Conservation (phyloP, 2,113 vertebrate species). For the Beaufortia kweichowensis region DNA sequence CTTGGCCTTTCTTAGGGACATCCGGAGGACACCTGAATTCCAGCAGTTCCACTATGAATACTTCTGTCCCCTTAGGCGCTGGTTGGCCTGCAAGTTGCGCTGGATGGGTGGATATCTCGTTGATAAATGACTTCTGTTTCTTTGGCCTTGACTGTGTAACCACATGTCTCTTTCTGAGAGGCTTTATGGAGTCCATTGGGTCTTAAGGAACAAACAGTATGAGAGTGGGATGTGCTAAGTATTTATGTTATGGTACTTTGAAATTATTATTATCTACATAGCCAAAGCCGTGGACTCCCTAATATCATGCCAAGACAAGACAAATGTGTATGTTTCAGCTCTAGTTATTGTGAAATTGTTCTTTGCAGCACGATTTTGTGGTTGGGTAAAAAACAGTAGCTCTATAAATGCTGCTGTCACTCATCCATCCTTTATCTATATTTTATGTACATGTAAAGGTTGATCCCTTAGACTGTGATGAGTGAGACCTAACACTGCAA, state of each 20-base stretch:
- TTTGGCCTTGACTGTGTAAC: conserved; percentile 5
- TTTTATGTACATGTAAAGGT: background rate
- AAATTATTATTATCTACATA: conserved; percentile 21
- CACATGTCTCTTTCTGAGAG: conserved; percentile 7
- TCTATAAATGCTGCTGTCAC: conserved; percentile 23
- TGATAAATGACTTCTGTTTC: conserved; percentile 76
- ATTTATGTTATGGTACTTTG: conserved; percentile 32
- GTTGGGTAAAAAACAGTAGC: conserved; percentile 11
- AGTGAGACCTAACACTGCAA: background rate
- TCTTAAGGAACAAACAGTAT: background rate
- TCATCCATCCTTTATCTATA: background rate
- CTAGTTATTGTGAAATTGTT: conserved; percentile 34
- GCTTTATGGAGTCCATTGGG: background rate
- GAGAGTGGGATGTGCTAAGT: background rate
- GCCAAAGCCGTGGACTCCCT: conserved; percentile 47
- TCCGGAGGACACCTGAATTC: conserved; percentile 95
- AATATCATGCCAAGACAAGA: conserved; percentile 34
- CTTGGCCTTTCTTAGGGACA: conserved; percentile 94
- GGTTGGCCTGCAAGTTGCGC: conserved; percentile 95
- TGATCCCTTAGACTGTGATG: conserved; percentile 23
- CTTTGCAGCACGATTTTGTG: conserved; percentile 15
- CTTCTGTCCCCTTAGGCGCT: conserved; percentile 97
- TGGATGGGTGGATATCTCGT: conserved; percentile 87
- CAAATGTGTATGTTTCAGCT: conserved; percentile 29
- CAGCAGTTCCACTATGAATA: conserved; percentile 98